Conservation (phyloP, 2,888 invertebrate genomes). For the Adineta ricciae region DNA sequence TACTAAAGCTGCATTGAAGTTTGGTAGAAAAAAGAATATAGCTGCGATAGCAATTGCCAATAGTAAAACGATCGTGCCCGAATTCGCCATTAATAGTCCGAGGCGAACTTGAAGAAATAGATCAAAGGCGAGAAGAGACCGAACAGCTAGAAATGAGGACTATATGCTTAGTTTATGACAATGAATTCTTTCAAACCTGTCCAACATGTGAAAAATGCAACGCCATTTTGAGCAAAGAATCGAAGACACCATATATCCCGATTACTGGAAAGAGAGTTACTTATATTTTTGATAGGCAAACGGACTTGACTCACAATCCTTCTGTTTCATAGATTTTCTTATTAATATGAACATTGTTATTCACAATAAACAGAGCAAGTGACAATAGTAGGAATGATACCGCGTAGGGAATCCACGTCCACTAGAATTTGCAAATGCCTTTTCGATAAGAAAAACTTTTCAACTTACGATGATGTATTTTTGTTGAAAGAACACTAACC, state of each 20-base stretch:
- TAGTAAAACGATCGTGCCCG: not conserved
- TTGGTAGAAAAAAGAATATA: not conserved
- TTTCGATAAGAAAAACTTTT: not conserved
- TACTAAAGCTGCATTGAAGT: not conserved
- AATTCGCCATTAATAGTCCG: not conserved
- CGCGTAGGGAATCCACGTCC: not conserved
- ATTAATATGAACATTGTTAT: not conserved
- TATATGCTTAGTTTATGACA: no score
- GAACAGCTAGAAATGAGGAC: not conserved
- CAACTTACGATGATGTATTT: not conserved
- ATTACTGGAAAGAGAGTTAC: not conserved
- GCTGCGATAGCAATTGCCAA: not conserved
- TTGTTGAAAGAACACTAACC: not conserved
- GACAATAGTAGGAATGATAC: not conserved
- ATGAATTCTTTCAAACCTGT: not conserved
- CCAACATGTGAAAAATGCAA: not conserved
- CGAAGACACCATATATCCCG: constrained; percentile 2
- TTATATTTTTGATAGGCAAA: no score
- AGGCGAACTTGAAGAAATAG: not conserved
- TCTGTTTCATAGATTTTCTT: constrained; percentile 6
- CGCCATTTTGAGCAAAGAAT: constrained; percentile 10
- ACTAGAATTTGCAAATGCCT: not conserved
- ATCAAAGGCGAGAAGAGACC: not conserved
- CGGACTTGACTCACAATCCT: not conserved
- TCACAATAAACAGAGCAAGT: not conserved